Evolutionary conservation across 2,113 vertebrate species (phyloP).

Genomic region (Xenopus borealis): DNA sequence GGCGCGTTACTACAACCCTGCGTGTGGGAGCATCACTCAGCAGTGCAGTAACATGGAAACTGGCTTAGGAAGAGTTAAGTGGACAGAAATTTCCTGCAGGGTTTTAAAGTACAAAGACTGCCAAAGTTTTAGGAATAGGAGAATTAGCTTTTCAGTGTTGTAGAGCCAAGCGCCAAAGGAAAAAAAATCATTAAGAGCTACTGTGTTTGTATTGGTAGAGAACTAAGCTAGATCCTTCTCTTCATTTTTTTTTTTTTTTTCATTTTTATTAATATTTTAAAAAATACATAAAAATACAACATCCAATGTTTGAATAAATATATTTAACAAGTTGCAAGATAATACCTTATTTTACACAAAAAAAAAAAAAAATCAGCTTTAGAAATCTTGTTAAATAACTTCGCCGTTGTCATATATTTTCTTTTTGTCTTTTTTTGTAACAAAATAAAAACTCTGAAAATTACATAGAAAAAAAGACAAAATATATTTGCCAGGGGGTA

Average conservation of each 20-base stretch:
- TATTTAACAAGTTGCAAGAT: slow-evolving; percentile 93
- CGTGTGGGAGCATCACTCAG: slow-evolving; percentile 68
- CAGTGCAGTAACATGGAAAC: slow-evolving; percentile 65
- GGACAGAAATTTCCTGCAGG: slow-evolving; percentile 56
- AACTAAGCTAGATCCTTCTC: slow-evolving; percentile 69
- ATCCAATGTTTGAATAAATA: slow-evolving; percentile 95
- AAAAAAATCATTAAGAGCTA: slow-evolving; percentile 50
- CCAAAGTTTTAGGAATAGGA: slow-evolving; percentile 63
- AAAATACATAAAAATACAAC: slow-evolving; percentile 94
- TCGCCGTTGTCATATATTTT: slow-evolving; percentile 86
- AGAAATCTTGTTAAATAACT: slow-evolving; percentile 94
- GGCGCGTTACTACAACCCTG: slow-evolving; percentile 57
- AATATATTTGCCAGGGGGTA: slow-evolving; percentile 89
- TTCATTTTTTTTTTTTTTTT: slow-evolving; percentile 66
- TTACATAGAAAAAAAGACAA: slow-evolving; percentile 92
- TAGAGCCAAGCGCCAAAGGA: background rate
- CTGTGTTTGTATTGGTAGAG: slow-evolving; percentile 63
- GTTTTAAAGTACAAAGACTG: slow-evolving; percentile 66
- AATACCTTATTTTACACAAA: slow-evolving; percentile 91
- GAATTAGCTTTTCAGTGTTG: slow-evolving; percentile 51
- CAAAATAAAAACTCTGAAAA: slow-evolving; percentile 99
- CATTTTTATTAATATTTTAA: slow-evolving; percentile 83
- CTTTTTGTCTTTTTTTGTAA: slow-evolving; percentile 88
- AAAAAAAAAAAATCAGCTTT: slow-evolving; percentile 83
- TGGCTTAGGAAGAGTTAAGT: background rate